Evolutionary conservation across 2,888 invertebrate species (phyloP).

Genomic region (Seira musarum): DNA sequence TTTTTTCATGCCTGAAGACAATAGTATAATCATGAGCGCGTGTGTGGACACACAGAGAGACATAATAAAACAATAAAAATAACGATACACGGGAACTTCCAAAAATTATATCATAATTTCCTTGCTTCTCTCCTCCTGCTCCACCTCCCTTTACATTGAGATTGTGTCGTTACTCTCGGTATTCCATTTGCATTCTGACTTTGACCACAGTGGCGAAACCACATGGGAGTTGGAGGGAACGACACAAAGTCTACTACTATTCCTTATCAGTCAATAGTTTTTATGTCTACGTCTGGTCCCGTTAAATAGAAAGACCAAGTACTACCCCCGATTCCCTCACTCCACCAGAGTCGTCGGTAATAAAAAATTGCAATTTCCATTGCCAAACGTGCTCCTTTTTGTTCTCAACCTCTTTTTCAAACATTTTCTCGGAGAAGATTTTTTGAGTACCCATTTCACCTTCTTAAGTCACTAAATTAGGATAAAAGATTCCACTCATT

Average conservation of each 20-base stretch:
- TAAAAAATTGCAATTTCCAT: neutral
- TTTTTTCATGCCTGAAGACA: neutral
- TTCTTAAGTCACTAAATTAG: conserved; percentile 19
- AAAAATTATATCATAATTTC: conserved; percentile 6
- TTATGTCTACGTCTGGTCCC: neutral
- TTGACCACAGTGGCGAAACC: conserved; percentile 5
- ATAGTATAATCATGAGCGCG: neutral
- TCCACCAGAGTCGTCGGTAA: neutral
- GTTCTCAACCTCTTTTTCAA: neutral
- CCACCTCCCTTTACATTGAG: neutral
- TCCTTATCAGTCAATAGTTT: conserved; percentile 19
- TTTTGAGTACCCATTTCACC: neutral
- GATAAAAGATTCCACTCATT: neutral
- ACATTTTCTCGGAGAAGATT: neutral
- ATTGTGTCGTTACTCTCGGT: neutral
- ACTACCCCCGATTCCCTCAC: neutral
- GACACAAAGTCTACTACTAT: neutral
- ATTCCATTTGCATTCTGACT: conserved; percentile 7
- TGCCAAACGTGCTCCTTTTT: neutral
- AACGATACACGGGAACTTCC: neutral
- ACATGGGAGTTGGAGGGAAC: conserved; percentile 9
- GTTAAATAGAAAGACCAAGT: neutral
- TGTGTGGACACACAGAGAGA: conserved; percentile 2
- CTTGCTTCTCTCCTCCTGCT: neutral
- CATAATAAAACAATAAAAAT: conserved; percentile 15